Evolutionary conservation across 2,797 vertebrate genomes (phyloP).

Genomic region (Pantherophis vulpinus): DNA sequence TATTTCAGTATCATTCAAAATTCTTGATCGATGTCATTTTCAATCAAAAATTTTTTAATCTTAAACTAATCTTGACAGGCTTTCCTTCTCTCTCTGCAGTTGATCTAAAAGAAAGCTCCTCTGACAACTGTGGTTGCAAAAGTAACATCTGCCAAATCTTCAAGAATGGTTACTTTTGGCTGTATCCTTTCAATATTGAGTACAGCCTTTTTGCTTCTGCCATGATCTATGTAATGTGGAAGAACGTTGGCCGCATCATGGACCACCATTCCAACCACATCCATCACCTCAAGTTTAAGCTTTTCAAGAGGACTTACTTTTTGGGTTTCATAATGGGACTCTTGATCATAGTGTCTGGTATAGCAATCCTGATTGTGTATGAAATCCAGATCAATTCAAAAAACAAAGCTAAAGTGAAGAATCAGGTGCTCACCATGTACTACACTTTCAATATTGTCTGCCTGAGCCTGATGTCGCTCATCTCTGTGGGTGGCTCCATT

Average conservation of each 20-base stretch:
- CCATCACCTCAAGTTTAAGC: slow-evolving; percentile 65
- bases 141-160: slow-evolving; percentile 79
- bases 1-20: background rate
- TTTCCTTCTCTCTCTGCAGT: slow-evolving; percentile 48
- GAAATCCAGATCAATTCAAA: slow-evolving; percentile 74
- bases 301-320: slow-evolving; percentile 74
- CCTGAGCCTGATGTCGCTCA: slow-evolving; percentile 80
- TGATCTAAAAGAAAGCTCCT: slow-evolving; percentile 55
- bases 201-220: slow-evolving; percentile 95
- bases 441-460: slow-evolving; percentile 85
- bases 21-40: background rate
- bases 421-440: slow-evolving; percentile 78
- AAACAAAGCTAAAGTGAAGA: slow-evolving; percentile 44
- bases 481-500: slow-evolving; percentile 75
- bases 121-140: slow-evolving; percentile 73
- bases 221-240: slow-evolving; percentile 97
- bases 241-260: slow-evolving; percentile 85
- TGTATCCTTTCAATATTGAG: slow-evolving; percentile 96
- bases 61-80: background rate
- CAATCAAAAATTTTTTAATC: background rate
- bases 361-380: slow-evolving; percentile 86
- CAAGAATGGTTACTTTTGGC: slow-evolving; percentile 85
- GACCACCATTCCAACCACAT: slow-evolving; percentile 73
- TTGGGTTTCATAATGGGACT: slow-evolving; percentile 75
- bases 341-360: slow-evolving; percentile 76